Evolutionary conservation across 2,888 invertebrate genomes (phyloP).

Genomic region (Drepana falcataria): DNA sequence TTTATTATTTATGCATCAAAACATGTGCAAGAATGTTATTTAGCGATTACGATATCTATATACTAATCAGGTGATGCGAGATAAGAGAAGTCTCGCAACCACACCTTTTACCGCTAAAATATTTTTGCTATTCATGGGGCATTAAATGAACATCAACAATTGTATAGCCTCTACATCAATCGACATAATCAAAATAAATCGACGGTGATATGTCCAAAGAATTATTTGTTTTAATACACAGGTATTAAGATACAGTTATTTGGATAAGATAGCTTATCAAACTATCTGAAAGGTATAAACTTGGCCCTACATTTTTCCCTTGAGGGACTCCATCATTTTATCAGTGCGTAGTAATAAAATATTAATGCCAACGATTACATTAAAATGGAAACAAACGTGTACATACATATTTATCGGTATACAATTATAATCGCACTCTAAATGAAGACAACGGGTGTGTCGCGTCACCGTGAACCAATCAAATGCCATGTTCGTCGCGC

Average conservation of each 20-base stretch:
- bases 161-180: background rate
- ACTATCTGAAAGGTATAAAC: background rate
- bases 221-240: background rate
- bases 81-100: too few relatives aligned
- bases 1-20: too few relatives aligned
- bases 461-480: background rate
- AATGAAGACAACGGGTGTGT: background rate
- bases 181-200: background rate
- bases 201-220: background rate
- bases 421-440: background rate
- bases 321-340: slow-evolving; percentile 1
- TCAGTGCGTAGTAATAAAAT: background rate
- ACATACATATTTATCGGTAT: background rate
- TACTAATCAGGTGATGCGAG: too few relatives aligned
- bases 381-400: background rate
- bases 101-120: too few relatives aligned
- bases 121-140: too few relatives aligned
- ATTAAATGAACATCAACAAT: too few relatives aligned
- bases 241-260: background rate
- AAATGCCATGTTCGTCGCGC: background rate
- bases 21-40: too few relatives aligned
- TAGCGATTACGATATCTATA: too few relatives aligned
- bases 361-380: background rate
- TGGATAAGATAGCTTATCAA: background rate
- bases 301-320: background rate